These are phyloP conservation scores for Pemphredon lugubris DNA, from an alignment of 2,888 invertebrate species.

Conservation along the genomic window DNA sequence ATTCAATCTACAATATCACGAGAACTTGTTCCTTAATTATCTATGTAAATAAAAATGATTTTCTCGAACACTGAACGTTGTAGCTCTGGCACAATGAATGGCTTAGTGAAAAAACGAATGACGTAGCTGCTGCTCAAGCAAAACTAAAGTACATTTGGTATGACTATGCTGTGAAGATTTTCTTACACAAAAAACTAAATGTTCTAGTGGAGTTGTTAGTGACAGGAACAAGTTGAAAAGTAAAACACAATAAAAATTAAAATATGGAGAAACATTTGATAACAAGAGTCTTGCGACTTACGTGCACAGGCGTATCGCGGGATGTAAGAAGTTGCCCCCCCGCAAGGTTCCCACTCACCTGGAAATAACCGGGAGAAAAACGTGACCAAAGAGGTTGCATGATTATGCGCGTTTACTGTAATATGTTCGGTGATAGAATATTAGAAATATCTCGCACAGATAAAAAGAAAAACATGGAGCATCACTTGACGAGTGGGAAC, in stretches of 20 bases:
- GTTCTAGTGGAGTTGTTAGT: too few relatives aligned
- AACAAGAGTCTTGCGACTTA: slow-evolving; percentile 75
- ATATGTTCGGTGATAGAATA: too few relatives aligned
- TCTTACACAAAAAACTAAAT: slow-evolving; percentile 13
- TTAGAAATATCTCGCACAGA: neutral
- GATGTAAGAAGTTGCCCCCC: slow-evolving; percentile 78
- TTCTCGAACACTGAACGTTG: slow-evolving; percentile 20
- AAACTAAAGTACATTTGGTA: slow-evolving; percentile 42
- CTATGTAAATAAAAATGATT: neutral
- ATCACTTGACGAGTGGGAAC: slow-evolving; percentile 77
- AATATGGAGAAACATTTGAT: slow-evolving; percentile 54
- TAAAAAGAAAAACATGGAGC: neutral
- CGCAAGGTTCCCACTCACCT: slow-evolving; percentile 80
- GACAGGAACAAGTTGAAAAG: slow-evolving; percentile 22
- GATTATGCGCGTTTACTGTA: too few relatives aligned
- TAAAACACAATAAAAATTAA: slow-evolving; percentile 7
- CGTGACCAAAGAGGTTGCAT: slow-evolving; percentile 70
- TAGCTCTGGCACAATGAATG: slow-evolving; percentile 47
- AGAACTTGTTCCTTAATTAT: too few relatives aligned
- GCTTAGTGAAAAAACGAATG: slow-evolving; percentile 58
- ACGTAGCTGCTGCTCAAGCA: slow-evolving; percentile 60
- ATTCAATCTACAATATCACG: neutral
- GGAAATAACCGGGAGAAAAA: slow-evolving; percentile 78
- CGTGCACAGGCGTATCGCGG: slow-evolving; percentile 77
- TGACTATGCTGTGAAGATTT: too few relatives aligned